Conservation (phyloP, 2,888 invertebrate genomes). For the Scaptodrosophila latifasciaeformis region DNA sequence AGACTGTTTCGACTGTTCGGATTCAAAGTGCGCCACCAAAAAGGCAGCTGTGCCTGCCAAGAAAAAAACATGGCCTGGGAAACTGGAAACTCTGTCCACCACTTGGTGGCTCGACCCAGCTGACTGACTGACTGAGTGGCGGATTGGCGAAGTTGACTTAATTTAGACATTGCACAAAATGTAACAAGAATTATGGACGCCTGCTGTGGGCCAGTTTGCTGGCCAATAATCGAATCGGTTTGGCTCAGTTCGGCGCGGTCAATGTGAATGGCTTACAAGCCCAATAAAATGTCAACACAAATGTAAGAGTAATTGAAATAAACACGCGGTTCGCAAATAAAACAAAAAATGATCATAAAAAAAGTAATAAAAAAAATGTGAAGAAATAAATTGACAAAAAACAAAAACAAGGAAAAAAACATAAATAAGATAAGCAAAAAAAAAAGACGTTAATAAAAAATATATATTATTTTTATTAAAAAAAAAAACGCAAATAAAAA, state of each 20-base stretch:
- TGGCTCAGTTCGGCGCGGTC: background rate
- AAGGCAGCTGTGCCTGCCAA: background rate
- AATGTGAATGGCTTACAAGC: slow-evolving; percentile 32
- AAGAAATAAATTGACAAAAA: background rate
- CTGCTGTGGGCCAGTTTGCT: slow-evolving; percentile 51
- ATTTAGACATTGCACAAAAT: slow-evolving; percentile 62
- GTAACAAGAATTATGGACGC: slow-evolving; percentile 38
- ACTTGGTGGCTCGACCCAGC: background rate
- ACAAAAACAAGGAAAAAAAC: slow-evolving; percentile 2
- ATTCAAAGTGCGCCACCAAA: no score
- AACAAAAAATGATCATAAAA: background rate
- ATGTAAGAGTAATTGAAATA: slow-evolving; percentile 52
- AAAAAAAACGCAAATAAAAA: no score
- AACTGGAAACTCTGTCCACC: slow-evolving; percentile 7
- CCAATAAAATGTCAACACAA: slow-evolving; percentile 65
- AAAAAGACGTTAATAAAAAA: no score
- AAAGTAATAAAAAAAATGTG: background rate
- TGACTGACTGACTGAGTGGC: background rate
- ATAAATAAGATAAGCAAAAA: no score
- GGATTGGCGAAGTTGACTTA: slow-evolving; percentile 47
- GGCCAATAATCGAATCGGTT: no score
- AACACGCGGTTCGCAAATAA: slow-evolving; percentile 21
- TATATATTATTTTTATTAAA: no score
- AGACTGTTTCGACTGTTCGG: no score
- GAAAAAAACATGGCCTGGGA: slow-evolving; percentile 4